Evolutionary conservation across 2,797 vertebrate species (phyloP).

Genomic region (Paramormyrops hopkinsi): DNA sequence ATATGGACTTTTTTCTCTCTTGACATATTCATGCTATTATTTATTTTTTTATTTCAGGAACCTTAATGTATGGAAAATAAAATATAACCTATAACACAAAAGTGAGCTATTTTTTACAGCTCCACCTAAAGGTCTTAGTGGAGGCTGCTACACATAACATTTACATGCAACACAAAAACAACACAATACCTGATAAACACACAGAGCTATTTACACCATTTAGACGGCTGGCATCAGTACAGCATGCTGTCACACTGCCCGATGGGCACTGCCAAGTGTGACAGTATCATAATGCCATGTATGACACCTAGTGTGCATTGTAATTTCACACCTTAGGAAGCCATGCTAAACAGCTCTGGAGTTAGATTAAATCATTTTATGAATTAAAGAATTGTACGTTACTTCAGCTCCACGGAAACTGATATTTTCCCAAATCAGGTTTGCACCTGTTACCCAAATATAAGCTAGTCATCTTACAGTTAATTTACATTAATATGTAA

Average conservation of each 20-base stretch:
- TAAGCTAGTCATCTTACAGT: not conserved
- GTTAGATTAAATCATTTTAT: not conserved
- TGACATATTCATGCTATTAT: not conserved
- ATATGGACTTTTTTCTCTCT: not conserved
- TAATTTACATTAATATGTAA: not conserved
- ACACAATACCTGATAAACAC: not conserved
- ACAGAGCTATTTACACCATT: not conserved
- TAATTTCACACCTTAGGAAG: not conserved
- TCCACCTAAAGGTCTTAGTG: not conserved
- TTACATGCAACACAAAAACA: not conserved
- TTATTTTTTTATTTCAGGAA: not conserved
- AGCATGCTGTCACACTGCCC: not conserved
- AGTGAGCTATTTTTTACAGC: not conserved
- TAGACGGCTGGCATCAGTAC: not conserved
- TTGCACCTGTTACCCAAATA: not conserved
- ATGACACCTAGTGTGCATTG: not conserved
- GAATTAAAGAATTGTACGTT: not conserved
- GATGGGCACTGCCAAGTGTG: not conserved
- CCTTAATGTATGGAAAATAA: no score
- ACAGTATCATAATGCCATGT: not conserved
- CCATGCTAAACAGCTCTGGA: not conserved
- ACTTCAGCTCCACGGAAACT: not conserved
- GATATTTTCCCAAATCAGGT: not conserved
- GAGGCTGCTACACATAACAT: not conserved
- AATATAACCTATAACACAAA: not conserved